These are phyloP conservation scores for Laterallus jamaicensis DNA, from an alignment of 2,113 vertebrate genomes.

Conservation along the genomic window DNA sequence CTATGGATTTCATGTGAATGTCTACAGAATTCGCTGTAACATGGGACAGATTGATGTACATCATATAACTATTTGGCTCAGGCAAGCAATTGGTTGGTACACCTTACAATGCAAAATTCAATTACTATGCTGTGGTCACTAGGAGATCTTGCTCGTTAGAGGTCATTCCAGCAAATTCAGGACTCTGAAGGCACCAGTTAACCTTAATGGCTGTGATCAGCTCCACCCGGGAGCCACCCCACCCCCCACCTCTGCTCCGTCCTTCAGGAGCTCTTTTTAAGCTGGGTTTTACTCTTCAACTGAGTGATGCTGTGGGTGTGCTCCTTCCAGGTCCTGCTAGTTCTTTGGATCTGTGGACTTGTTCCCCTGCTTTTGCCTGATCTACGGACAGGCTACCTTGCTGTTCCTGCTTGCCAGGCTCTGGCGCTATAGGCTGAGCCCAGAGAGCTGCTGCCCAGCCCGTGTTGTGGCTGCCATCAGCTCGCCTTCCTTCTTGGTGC, in stretches of 20 bases:
- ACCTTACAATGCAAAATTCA: neutral
- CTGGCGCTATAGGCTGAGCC: neutral
- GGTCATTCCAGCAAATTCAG: neutral
- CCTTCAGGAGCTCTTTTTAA: neutral
- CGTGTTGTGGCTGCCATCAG: neutral
- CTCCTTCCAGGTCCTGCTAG: accelerated
- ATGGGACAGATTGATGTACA: neutral
- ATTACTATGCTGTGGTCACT: neutral
- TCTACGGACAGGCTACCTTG: accelerated
- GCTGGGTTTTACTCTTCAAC: accelerated
- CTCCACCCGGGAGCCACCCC: neutral
- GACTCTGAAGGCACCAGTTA: neutral
- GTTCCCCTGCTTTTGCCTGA: neutral
- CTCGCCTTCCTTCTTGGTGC: accelerated
- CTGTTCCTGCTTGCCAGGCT: neutral
- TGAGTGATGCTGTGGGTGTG: accelerated
- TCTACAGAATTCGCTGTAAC: neutral
- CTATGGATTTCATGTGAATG: neutral
- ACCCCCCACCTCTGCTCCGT: accelerated
- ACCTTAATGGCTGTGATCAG: neutral
- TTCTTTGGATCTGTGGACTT: neutral
- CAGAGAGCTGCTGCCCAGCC: neutral
- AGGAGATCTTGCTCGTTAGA: neutral
- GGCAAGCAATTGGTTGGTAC: neutral
- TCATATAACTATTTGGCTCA: neutral